phyloP scores from a whole-genome alignment of 2,797 vertebrate species.

The Xiphophorus birchmanni region DNA sequence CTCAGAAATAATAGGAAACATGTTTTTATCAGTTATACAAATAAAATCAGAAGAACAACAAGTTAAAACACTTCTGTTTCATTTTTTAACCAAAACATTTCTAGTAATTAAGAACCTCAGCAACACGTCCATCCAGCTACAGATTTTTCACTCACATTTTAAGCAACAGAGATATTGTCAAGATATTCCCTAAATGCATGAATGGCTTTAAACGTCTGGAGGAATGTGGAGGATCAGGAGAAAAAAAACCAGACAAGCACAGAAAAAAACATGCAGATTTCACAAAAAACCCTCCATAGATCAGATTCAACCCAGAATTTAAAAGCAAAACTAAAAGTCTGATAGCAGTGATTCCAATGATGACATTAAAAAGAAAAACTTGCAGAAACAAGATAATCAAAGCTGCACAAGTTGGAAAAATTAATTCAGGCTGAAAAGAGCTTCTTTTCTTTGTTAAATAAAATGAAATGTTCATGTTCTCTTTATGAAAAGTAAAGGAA shows the following conservation, averaged over 20 bases:
- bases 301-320: not conserved
- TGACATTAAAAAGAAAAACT: not conserved
- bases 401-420: not conserved
- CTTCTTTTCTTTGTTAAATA: not conserved
- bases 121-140: not conserved
- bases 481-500: not conserved
- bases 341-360: not conserved
- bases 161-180: not conserved
- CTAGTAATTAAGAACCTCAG: not conserved
- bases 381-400: not conserved
- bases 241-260: not conserved
- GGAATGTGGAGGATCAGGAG: not conserved
- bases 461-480: not conserved
- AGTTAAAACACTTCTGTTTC: not conserved
- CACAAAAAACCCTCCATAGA: not conserved
- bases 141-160: not conserved
- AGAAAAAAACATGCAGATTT: not conserved
- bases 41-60: not conserved
- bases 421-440: not conserved
- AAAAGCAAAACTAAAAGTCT: not conserved
- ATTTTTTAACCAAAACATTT: not conserved
- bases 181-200: not conserved
- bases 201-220: not conserved
- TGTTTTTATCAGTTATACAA: conserved; percentile 2
- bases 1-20: conserved; percentile 11